These are phyloP conservation scores for Aleadryas rufinucha DNA, from an alignment of 2,113 vertebrate genomes.

Conservation along the genomic window DNA sequence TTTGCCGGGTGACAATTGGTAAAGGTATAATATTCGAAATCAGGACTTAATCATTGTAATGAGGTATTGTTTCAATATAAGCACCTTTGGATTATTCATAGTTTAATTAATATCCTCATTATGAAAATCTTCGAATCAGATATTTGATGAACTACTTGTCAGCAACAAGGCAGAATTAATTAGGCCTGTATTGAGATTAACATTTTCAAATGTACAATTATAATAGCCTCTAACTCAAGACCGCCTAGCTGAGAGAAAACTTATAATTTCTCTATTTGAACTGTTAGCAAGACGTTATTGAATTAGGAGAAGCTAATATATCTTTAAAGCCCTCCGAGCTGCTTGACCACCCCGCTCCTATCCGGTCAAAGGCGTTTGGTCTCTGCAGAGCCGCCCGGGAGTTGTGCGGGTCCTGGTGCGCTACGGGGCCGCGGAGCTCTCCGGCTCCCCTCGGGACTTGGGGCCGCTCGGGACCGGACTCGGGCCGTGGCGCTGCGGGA, in stretches of 20 bases:
- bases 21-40: conserved; percentile 78
- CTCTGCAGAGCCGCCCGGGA: not conserved
- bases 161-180: conserved; percentile 80
- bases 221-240: conserved; percentile 73
- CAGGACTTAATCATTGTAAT: conserved; percentile 83
- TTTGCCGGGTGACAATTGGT: conserved; percentile 75
- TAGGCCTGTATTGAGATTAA: conserved; percentile 78
- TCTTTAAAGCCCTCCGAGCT: not conserved
- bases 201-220: conserved; percentile 73
- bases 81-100: conserved; percentile 81
- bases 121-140: conserved; percentile 80
- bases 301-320: conserved; percentile 63
- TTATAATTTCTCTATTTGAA: conserved; percentile 80
- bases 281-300: conserved; percentile 72
- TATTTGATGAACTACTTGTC: conserved; percentile 82
- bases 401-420: not conserved
- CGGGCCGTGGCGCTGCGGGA: not conserved
- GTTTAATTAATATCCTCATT: conserved; percentile 86
- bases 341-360: conserved; percentile 40
- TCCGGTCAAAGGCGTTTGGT: not conserved
- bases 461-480: not conserved
- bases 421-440: not conserved
- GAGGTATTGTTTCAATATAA: conserved; percentile 86
- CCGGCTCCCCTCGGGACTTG: not conserved
- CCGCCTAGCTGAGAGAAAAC: conserved; percentile 75